Evolutionary conservation across 92 coral and sea anemone genomes (phyloP).

Genomic region (Porites evermanni): DNA sequence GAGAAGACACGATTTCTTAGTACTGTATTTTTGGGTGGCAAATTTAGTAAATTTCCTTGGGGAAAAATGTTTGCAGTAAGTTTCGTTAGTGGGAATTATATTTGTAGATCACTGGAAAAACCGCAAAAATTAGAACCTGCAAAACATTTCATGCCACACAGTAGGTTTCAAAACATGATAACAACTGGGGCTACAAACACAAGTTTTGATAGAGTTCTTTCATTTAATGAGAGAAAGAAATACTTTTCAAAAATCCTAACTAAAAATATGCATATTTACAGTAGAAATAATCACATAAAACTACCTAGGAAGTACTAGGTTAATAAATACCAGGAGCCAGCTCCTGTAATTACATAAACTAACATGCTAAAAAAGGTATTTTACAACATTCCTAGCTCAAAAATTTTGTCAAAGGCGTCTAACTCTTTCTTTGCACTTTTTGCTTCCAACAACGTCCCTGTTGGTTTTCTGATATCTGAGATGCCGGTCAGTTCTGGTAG

Average conservation of each 20-base stretch:
- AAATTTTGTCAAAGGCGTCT: constrained; percentile 52
- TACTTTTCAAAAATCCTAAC: constrained; percentile 13
- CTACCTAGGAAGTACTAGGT: not conserved
- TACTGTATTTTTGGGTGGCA: no score
- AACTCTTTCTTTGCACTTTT: constrained; percentile 53
- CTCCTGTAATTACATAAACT: not conserved
- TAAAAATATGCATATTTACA: constrained; percentile 32
- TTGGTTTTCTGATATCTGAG: constrained; percentile 33
- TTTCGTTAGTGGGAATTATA: no score
- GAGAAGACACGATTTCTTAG: no score
- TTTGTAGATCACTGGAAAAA: no score
- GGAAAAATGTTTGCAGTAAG: no score
- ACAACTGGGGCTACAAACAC: not conserved
- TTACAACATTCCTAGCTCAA: not conserved
- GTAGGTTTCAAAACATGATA: no score
- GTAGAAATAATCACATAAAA: not conserved
- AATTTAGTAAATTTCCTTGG: no score
- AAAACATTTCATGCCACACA: no score
- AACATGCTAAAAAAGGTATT: constrained; percentile 1
- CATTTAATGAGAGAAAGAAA: not conserved
- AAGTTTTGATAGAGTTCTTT: not conserved
- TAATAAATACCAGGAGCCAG: not conserved
- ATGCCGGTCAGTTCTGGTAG: constrained; percentile 25
- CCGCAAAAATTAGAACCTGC: no score
- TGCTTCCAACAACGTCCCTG: constrained; percentile 55